Evolutionary conservation across 2,888 invertebrate species (phyloP).

Genomic region (Ashinkailepas kermadecensis): DNA sequence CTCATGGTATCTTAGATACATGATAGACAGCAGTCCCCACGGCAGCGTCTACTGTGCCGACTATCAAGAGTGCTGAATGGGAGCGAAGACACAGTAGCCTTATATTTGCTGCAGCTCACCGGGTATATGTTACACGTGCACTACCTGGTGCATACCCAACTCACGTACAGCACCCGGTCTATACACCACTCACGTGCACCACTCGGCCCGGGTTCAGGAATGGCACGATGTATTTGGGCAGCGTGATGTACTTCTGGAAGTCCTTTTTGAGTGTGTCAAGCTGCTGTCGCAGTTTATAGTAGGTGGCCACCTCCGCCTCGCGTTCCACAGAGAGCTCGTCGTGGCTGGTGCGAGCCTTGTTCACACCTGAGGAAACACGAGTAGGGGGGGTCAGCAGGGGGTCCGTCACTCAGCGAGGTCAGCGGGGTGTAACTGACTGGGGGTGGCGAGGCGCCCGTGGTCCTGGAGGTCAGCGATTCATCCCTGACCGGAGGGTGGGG

Average conservation of each 20-base stretch:
- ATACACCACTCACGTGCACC: slow-evolving; percentile 59
- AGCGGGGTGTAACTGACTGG: too few species aligned
- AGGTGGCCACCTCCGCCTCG: slow-evolving; percentile 67
- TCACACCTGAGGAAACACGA: slow-evolving; percentile 49
- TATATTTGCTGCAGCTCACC: too few species aligned
- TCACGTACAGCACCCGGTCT: slow-evolving; percentile 71
- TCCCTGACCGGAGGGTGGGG: too few species aligned
- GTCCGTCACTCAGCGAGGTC: too few species aligned
- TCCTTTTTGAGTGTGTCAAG: slow-evolving; percentile 63
- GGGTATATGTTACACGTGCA: slow-evolving; percentile 57
- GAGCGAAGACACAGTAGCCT: too few species aligned
- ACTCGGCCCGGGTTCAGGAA: slow-evolving; percentile 92
- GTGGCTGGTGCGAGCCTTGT: slow-evolving; percentile 57
- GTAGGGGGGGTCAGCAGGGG: too few species aligned
- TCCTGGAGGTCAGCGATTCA: too few species aligned
- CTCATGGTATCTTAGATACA: too few species aligned
- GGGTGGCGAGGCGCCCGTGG: too few species aligned
- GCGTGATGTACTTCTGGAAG: slow-evolving; percentile 69
- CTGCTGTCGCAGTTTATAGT: slow-evolving; percentile 76
- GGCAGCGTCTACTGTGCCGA: too few species aligned
- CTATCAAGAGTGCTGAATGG: too few species aligned
- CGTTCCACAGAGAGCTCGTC: slow-evolving; percentile 58
- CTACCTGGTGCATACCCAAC: slow-evolving; percentile 51
- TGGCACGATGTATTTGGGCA: slow-evolving; percentile 80
- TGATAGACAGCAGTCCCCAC: too few species aligned